Evolutionary conservation across 2,113 vertebrate genomes (phyloP), one percentile per base, ranked within the genome.

Genomic region (Cromileptes altivelis): DNA sequence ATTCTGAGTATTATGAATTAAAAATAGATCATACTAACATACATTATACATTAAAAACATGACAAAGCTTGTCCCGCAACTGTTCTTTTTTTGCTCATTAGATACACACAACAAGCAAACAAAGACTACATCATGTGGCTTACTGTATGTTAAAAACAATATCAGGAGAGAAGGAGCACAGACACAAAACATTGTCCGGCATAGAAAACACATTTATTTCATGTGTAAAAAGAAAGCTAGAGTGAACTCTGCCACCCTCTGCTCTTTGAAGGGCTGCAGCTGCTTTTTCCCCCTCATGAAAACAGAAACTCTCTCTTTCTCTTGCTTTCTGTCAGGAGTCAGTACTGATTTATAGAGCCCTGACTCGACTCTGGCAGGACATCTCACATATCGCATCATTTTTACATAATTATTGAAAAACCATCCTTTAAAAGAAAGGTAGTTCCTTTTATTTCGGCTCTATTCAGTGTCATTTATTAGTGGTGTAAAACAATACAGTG

Each of bases 191-290:
- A 19, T 30, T 52, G 45, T 25, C 33, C 17, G 13, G 7, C 21
- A 30, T 1, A 45, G 13, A 68, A 17, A 78, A 40, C 47, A 25
- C 2, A 45, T 33, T 30, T 2, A 45, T 72, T 72, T 72, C 9
- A 70, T 72, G 42, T 70, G 40, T 71, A 50, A 52, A 70, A 70
- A 42, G 11, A 71, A 11, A 12, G 47, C 53, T 13, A 37, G 61
- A n/a, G 15, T 50, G 17, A 75, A 58, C 58, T 75, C 60, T 76
- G 63, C n/a, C 45, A 49, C 53, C 40, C 17, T 57, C 52, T 60
- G 13, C 52, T 65, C 47, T 76, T 40, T 68, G 60, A 77, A 70
- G 67, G 23, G 55, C 60, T 77, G 73, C 74, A 69, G 56, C 62
- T 81, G 72, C 53, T 49, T 65, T 80, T 62, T 25, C 17, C 50